Conservation (phyloP, 2,797 vertebrate genomes). For the Coregonus ussuriensis region DNA sequence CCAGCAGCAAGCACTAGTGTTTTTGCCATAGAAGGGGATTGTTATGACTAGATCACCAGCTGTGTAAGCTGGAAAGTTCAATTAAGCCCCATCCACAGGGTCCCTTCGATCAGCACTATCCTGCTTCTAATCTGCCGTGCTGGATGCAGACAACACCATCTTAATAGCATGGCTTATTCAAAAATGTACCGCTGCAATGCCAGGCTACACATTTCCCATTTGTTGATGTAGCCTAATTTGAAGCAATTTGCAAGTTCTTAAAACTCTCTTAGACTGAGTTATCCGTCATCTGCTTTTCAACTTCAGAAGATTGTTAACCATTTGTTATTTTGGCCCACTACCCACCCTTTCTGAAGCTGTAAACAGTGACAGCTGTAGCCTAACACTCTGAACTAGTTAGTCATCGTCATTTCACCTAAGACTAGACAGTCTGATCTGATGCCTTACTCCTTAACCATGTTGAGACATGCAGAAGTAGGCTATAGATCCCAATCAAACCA, state of each 20-base stretch:
- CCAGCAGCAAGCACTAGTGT: background rate
- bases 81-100: conserved; percentile 28
- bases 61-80: conserved; percentile 36
- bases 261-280: background rate
- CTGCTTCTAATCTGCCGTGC: background rate
- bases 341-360: background rate
- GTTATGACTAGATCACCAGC: conserved; percentile 31
- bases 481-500: conserved; percentile 21
- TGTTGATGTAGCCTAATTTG: background rate
- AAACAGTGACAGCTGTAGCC: background rate
- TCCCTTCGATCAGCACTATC: background rate
- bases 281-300: background rate
- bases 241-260: background rate
- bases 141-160: background rate
- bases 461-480: background rate
- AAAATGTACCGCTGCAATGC: background rate
- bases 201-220: conserved; percentile 4
- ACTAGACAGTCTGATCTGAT: background rate
- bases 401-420: background rate
- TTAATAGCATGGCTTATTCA: background rate
- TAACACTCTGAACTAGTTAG: background rate
- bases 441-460: background rate
- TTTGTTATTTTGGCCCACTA: background rate
- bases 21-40: conserved; percentile 14
- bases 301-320: background rate